Evolutionary conservation across 2,113 vertebrate species (phyloP).

Genomic region (Amia ocellicauda): DNA sequence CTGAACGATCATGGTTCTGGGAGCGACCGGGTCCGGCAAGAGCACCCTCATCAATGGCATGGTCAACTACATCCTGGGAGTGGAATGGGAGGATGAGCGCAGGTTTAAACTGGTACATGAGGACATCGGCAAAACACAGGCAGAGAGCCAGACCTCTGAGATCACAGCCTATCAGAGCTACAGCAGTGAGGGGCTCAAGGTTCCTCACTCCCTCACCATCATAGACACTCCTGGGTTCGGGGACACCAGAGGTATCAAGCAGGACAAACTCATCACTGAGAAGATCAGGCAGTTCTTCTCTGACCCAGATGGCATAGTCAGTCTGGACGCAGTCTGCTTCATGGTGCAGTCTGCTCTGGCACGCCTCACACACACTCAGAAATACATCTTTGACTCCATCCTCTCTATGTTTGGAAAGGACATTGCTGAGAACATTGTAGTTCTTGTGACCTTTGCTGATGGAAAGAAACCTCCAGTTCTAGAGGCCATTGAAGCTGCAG

Average conservation of each 20-base stretch:
- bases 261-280: slow-evolving; percentile 8
- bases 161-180: slow-evolving; percentile 28
- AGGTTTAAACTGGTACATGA: slow-evolving; percentile 19
- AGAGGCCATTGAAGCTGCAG: slow-evolving; percentile 13
- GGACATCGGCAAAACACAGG: slow-evolving; percentile 19
- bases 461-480: slow-evolving; percentile 16
- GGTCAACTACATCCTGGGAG: slow-evolving; percentile 32
- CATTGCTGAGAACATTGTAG: slow-evolving; percentile 24
- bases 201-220: slow-evolving; percentile 33
- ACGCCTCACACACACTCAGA: no score
- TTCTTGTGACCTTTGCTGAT: slow-evolving; percentile 33
- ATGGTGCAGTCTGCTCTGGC: slow-evolving; percentile 20
- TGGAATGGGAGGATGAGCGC: slow-evolving; percentile 23
- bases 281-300: slow-evolving; percentile 21
- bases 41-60: slow-evolving; percentile 29
- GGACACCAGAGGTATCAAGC: slow-evolving; percentile 21
- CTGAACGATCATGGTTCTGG: slow-evolving; percentile 22
- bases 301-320: slow-evolving; percentile 2
- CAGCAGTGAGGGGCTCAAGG: neutral
- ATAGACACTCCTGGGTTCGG: slow-evolving; percentile 38
- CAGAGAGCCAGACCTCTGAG: slow-evolving; percentile 26
- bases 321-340: slow-evolving; percentile 27
- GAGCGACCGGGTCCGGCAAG: slow-evolving; percentile 24
- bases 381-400: no score
- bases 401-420: no score